Evolutionary conservation across 2,888 invertebrate genomes (phyloP).

Genomic region (Matsumyia berberina): DNA sequence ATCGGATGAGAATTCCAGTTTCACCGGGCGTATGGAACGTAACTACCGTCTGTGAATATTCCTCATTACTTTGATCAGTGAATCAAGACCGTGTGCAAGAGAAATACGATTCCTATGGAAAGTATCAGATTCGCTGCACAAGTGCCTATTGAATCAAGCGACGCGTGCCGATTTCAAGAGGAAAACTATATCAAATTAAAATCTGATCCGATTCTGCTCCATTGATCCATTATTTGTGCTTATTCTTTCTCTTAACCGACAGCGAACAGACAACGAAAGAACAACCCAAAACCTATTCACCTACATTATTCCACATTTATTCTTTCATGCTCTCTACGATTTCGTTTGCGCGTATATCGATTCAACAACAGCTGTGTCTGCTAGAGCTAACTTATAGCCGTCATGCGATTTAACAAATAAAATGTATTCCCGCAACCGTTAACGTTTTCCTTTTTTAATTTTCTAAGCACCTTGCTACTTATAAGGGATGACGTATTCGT

Average conservation of each 20-base stretch:
- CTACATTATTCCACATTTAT: slow-evolving; percentile 42
- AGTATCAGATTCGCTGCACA: slow-evolving; percentile 9
- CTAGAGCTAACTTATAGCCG: neutral
- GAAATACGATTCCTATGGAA: neutral
- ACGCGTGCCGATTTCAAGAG: slow-evolving; percentile 4
- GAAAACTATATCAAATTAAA: neutral
- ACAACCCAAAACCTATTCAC: slow-evolving; percentile 53
- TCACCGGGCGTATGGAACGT: too few species aligned
- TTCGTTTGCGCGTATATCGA: slow-evolving; percentile 48
- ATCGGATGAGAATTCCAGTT: too few species aligned
- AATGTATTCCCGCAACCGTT: slow-evolving; percentile 36
- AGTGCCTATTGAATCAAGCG: neutral
- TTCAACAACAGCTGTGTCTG: slow-evolving; percentile 32
- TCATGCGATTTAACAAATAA: slow-evolving; percentile 13
- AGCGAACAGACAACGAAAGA: slow-evolving; percentile 31
- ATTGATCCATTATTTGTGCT: slow-evolving; percentile 32
- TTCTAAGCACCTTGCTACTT: slow-evolving; percentile 64
- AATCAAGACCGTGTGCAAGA: neutral
- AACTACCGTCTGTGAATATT: too few species aligned
- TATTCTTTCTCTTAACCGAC: slow-evolving; percentile 34
- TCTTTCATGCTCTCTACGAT: slow-evolving; percentile 17
- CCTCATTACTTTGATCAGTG: neutral
- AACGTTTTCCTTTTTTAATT: neutral
- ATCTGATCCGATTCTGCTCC: slow-evolving; percentile 30
- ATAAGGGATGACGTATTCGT: slow-evolving; percentile 62